Percentiles rank a stretch among this genome's conserved stretches.
Evolutionary conservation across 2,888 invertebrate species (phyloP).

Genomic region (Arenicola marina): DNA sequence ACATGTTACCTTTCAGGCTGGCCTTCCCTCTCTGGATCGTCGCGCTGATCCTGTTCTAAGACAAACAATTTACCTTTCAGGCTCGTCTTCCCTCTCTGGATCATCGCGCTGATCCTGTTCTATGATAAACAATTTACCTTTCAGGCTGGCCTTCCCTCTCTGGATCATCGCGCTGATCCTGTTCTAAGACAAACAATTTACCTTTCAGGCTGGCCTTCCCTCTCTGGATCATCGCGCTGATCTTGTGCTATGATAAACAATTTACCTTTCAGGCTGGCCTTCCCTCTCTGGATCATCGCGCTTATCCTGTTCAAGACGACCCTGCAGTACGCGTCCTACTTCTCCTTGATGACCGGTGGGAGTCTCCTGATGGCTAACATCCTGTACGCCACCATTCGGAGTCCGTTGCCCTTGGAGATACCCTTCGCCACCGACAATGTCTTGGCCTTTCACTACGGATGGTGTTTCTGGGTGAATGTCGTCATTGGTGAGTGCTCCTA

Average conservation of each 20-base stretch:
- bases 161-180: too few relatives aligned
- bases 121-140: too few relatives aligned
- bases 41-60: too few relatives aligned
- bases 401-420: slow-evolving; percentile 64
- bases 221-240: background rate
- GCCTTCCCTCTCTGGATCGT: too few relatives aligned
- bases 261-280: slow-evolving; percentile 65
- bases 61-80: too few relatives aligned
- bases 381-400: slow-evolving; percentile 65
- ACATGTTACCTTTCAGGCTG: too few relatives aligned
- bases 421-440: slow-evolving; percentile 61
- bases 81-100: too few relatives aligned
- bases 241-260: too few relatives aligned
- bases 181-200: too few relatives aligned
- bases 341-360: slow-evolving; percentile 63
- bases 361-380: slow-evolving; percentile 65
- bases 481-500: slow-evolving; percentile 64
- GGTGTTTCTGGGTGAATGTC: slow-evolving; percentile 66
- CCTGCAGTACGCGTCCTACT: slow-evolving; percentile 65
- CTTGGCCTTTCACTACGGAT: slow-evolving; percentile 63
- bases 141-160: too few relatives aligned
- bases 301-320: slow-evolving; percentile 66
- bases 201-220: too few relatives aligned
- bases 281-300: slow-evolving; percentile 67
- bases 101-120: too few relatives aligned